Conservation (phyloP, 2,797 vertebrate genomes). For the Rhinella marina region DNA sequence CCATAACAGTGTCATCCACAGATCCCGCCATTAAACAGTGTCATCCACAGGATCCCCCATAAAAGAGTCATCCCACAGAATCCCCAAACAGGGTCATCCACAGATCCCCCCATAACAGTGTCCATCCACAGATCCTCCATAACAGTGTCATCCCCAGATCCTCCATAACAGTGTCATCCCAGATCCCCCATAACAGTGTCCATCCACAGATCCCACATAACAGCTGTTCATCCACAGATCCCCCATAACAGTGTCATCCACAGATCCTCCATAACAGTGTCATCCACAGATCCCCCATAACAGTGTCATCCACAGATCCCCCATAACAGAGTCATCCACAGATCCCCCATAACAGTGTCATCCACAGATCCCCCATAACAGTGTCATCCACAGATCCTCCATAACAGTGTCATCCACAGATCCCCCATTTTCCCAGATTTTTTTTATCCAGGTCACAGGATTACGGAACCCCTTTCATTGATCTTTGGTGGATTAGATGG, state of each 20-base stretch:
- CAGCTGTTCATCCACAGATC: neutral
- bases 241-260: neutral
- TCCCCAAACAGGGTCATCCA: too few species aligned
- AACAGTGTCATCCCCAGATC: neutral
- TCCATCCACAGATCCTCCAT: neutral
- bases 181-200: neutral
- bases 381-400: neutral
- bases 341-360: neutral
- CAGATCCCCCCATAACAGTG: neutral
- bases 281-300: neutral
- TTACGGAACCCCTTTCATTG: neutral
- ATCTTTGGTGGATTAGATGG: neutral
- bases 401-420: too few species aligned
- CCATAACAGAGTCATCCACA: neutral
- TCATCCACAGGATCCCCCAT: too few species aligned
- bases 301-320: neutral
- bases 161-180: neutral
- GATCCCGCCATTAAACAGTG: too few species aligned
- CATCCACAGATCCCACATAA: too few species aligned
- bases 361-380: neutral
- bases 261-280: neutral
- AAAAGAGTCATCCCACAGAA: too few species aligned
- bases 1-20: too few species aligned
- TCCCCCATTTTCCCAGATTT: too few species aligned
- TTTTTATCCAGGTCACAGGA: too few species aligned